These are phyloP conservation scores for Cenopis cana DNA, from an alignment of 2,888 invertebrate genomes.

Conservation along the genomic window DNA sequence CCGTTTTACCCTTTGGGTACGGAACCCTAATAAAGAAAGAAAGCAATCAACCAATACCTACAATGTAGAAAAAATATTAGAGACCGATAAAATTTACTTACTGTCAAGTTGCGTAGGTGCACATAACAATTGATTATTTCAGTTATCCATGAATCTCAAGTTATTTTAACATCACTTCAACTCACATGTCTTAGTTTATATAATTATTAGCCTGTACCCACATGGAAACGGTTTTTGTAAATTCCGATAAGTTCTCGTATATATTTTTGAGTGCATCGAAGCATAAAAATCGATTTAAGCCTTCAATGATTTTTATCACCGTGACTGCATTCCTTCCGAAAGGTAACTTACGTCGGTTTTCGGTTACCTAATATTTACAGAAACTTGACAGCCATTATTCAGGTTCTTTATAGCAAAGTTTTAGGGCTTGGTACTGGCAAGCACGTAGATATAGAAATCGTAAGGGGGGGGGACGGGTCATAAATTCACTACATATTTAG, in stretches of 20 bases:
- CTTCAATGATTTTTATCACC: constrained; percentile 14
- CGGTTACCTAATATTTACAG: too few relatives aligned
- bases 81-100: constrained; percentile 14
- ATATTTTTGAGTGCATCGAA: neutral
- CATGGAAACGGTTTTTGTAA: constrained; percentile 6
- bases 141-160: neutral
- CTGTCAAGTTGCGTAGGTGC: constrained; percentile 27
- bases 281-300: constrained; percentile 18
- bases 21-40: too few relatives aligned
- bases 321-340: neutral
- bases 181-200: neutral
- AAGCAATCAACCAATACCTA: too few relatives aligned
- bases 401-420: neutral
- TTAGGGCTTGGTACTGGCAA: neutral
- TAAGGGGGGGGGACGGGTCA: too few relatives aligned
- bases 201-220: too few relatives aligned
- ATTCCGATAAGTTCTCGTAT: neutral
- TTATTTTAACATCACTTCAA: neutral
- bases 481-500: too few relatives aligned
- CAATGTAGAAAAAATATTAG: too few relatives aligned
- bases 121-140: constrained; percentile 29
- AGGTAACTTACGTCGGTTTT: neutral
- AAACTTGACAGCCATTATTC: neutral
- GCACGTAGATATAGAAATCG: too few relatives aligned
- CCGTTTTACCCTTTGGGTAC: too few relatives aligned